A percentile compares a stretch with the other conserved stretches of the same genome.
Evolutionary conservation across 2,888 invertebrate genomes (phyloP).

Genomic region (Netelia melanura): DNA sequence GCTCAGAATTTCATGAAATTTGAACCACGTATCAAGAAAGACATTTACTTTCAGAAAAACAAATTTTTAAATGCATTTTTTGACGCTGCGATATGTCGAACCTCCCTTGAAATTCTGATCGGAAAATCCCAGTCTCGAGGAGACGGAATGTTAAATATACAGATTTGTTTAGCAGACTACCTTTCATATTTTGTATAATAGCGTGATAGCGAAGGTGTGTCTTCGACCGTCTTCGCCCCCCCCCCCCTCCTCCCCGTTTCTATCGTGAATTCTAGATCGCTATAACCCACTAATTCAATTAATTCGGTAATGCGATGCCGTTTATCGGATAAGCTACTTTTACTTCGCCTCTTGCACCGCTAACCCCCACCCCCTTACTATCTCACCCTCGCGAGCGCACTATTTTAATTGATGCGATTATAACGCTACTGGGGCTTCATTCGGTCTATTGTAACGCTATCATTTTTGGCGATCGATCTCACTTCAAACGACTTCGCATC

Average conservation of each 20-base stretch:
- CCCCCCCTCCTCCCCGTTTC: not conserved
- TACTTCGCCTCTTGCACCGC: slow-evolving; percentile 31
- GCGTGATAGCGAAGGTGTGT: too few species aligned
- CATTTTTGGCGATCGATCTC: slow-evolving; percentile 26
- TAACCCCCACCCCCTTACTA: not conserved
- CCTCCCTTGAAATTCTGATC: too few species aligned
- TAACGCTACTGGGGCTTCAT: slow-evolving; percentile 77
- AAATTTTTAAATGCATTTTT: too few species aligned
- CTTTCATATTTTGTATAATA: too few species aligned
- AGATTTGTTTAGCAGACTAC: too few species aligned
- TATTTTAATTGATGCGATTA: slow-evolving; percentile 82
- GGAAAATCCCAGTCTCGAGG: too few species aligned
- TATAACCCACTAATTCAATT: slow-evolving; percentile 77
- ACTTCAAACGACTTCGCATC: not conserved
- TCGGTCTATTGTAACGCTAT: slow-evolving; percentile 62
- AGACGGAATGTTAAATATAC: too few species aligned
- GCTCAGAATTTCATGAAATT: too few species aligned
- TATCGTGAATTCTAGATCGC: slow-evolving; percentile 50
- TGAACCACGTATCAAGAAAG: too few species aligned
- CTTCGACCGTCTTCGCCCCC: too few species aligned
- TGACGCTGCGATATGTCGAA: too few species aligned
- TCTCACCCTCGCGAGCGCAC: slow-evolving; percentile 60
- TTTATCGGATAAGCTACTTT: slow-evolving; percentile 80
- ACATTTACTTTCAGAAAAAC: too few species aligned
- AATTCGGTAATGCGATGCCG: slow-evolving; percentile 76